Base-by-base conservation (phyloP, 2,888 invertebrate species). In the Cetonia aurata region DNA sequence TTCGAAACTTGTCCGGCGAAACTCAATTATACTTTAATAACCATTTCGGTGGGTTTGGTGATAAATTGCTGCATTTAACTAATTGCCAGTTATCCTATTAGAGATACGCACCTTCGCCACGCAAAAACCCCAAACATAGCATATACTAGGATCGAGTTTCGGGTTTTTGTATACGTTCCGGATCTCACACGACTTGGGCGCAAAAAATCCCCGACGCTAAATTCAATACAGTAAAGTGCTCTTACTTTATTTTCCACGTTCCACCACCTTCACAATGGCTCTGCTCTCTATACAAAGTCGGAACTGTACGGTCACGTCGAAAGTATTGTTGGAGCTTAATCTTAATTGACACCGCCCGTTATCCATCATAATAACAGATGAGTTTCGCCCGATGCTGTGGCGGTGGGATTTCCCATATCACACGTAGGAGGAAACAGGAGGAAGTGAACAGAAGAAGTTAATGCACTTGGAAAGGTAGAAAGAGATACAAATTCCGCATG, bases 181-280 rank as follows among this genome's bases (percentile, higher is more conserved):
- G 60, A 50, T 79, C 80, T 77, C 80, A 76, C 72, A 74, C 48
- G 62, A 76, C 62, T 74, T 74, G 75, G 76, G 78, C 66, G 70
- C 82, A 83, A 83, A 83, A 83, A 83, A 79, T 77, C 78, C 76
- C 25, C 77, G 75, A 77, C 78, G 78, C 76, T 81, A 82, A 83
- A 84, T 84, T 83, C 85, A 85, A 85, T 85, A 85, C 83, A 83
- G 76, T 84, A 84, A 83, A 85, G 84, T 85, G 85, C 82, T 82
- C 80, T 80, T 73, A 76, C 75, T 50, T 33, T 48, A 41, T 65
- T 19, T 57, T 33, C 33, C 13, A 6, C 62, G 50, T 50, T 25
- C 50, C 19, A 9, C 50, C 57, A 17, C 50, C 37, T 37, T 41
- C 33, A 70, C 72, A 69, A 72, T 71, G 56, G 69, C 17, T 52